Percentiles rank a stretch among this genome's conserved stretches.
phyloP scores from a whole-genome alignment of 2,888 invertebrate genomes.

The Caenorhabditis sp. region DNA sequence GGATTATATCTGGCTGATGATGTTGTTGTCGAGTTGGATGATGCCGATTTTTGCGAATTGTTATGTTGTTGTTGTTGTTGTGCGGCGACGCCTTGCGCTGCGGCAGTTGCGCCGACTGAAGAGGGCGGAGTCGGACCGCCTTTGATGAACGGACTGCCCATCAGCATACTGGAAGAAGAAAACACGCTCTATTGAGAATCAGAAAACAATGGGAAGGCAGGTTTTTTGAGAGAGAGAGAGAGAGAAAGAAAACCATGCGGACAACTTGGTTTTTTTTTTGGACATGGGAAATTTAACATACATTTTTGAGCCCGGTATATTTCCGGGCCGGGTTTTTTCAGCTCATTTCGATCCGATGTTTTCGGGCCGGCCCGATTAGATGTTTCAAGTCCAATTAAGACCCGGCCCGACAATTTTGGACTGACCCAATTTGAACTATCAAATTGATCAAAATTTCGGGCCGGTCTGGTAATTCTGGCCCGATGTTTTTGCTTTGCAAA shows the following conservation, averaged over 20 bases:
- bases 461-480: too few species aligned
- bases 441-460: too few species aligned
- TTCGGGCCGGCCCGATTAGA: too few species aligned
- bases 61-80: not conserved
- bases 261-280: not conserved
- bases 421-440: too few species aligned
- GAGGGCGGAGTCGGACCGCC: conserved; percentile 30
- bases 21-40: not conserved
- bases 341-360: too few species aligned
- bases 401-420: too few species aligned
- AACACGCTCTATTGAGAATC: not conserved
- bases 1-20: conserved; percentile 34
- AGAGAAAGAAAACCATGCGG: not conserved
- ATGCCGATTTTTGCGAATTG: conserved; percentile 3
- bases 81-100: conserved; percentile 10
- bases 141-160: conserved; percentile 51
- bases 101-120: conserved; percentile 9
- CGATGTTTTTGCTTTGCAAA: too few species aligned
- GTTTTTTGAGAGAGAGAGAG: not conserved
- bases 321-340: too few species aligned
- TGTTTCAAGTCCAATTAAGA: too few species aligned
- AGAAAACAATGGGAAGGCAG: not conserved
- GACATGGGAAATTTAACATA: too few species aligned
- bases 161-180: conserved; percentile 46
- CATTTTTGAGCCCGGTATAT: too few species aligned